Conservation (phyloP, 2,797 vertebrate species). For the Xiphophorus birchmanni region DNA sequence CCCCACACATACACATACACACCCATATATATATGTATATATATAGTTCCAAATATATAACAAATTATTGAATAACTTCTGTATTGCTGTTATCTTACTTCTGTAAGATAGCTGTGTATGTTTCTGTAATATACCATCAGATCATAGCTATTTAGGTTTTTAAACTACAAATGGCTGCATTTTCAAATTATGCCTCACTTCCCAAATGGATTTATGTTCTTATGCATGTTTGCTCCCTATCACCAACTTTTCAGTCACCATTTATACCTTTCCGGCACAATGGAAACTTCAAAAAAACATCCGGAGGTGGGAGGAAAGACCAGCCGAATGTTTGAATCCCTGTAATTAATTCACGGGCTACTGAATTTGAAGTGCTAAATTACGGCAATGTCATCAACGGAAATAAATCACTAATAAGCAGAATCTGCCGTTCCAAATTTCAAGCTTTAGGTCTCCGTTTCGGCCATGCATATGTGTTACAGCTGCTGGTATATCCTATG, state of each 20-base stretch:
- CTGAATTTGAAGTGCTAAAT: background rate
- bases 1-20: too few relatives aligned
- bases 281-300: constrained; percentile 44
- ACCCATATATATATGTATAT: too few relatives aligned
- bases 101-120: background rate
- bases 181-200: constrained; percentile 5
- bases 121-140: background rate
- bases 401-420: background rate
- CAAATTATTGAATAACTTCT: too few relatives aligned
- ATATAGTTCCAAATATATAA: too few relatives aligned
- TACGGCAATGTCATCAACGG: background rate
- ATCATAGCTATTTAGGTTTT: background rate
- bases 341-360: background rate
- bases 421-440: background rate
- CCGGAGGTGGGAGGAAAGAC: constrained; percentile 51
- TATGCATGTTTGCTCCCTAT: background rate
- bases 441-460: background rate
- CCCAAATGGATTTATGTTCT: constrained; percentile 21
- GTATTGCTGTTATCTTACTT: too few relatives aligned
- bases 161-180: constrained; percentile 21
- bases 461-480: constrained; percentile 14
- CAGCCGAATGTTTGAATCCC: constrained; percentile 38
- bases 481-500: constrained; percentile 6
- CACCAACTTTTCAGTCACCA: constrained; percentile 9
- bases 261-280: constrained; percentile 52